Base-by-base conservation (phyloP, 2,797 vertebrate genomes). In the Synanceia verrucosa region DNA sequence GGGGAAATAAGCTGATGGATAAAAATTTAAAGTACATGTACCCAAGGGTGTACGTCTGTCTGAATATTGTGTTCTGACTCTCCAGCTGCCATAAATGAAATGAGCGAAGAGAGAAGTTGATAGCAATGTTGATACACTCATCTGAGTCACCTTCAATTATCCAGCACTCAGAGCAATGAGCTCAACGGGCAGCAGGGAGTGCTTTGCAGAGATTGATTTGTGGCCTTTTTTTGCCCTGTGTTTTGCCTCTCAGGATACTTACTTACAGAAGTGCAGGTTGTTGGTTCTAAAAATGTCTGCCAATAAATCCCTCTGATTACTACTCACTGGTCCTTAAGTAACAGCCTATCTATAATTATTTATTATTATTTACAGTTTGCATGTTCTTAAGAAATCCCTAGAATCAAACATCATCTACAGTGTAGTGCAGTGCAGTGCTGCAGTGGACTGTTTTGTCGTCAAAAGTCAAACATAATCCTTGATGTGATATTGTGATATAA, bases 131-230 rank as follows among this genome's bases (percentile, higher is more conserved):
- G 18, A 16, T 34, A 41, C 4, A 34, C 26, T 33, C 33, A 16
- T 61, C 12, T 19, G 21, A 31, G 56, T 51, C 61, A 23, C 55
- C 55, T 65, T 31, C 21, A 67, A n/a, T 71, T 66, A 44, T 29
- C 19, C 14, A 9, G 28, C 28, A 3, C 47, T 48, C 48, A 36
- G 39, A 29, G 26, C 21, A 52, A 57, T 44, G 1, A 50, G 29
- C 24, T 21, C 29, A 46, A 64, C 18, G 3, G 44, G 59, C n/a
- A 62, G 21, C 26, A 48, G 24, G 8, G 1, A 14, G 28, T 21
- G 28, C 39, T 66, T 19, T 58, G 19, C 19, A 47, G 52, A 5
- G 2, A 44, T 13, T 21, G 11, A 24, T 29, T 37, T 29, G 9
- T 14, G 19, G 33, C 28, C 14, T 11, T 51, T 6, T 19, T 26